These are phyloP conservation scores for Dissostichus mawsoni DNA, from an alignment of 2,113 vertebrate genomes.

Conservation along the genomic window DNA sequence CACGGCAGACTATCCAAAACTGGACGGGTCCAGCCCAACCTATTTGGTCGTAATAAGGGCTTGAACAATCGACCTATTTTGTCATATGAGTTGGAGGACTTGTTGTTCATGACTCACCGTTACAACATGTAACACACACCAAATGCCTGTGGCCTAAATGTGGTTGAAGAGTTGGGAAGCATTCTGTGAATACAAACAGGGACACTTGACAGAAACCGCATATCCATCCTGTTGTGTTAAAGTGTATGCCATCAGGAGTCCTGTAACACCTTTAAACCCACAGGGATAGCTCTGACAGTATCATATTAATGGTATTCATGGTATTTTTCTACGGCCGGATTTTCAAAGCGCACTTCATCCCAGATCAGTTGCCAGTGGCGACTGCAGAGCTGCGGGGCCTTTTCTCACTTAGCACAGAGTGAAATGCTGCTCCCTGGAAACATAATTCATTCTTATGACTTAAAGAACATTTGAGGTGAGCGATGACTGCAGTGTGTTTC, in stretches of 20 bases:
- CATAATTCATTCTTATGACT: conserved; percentile 40
- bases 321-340: neutral
- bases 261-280: conserved; percentile 5
- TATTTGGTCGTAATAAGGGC: no score
- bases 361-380: conserved; percentile 14
- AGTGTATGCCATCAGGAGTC: neutral
- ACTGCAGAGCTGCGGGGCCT: conserved; percentile 29
- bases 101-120: no score
- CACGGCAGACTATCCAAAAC: no score
- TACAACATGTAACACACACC: neutral
- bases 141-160: neutral
- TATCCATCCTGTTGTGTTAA: conserved; percentile 8
- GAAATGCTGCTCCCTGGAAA: conserved; percentile 20
- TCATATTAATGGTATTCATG: conserved; percentile 17
- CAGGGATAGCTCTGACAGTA: neutral
- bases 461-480: conserved; percentile 51
- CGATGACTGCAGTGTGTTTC: conserved; percentile 37
- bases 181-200: conserved; percentile 1
- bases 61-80: no score
- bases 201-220: neutral
- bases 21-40: no score
- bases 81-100: no score
- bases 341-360: conserved; percentile 20
- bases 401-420: conserved; percentile 3
- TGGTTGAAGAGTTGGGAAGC: neutral